phyloP scores from a whole-genome alignment of 2,797 vertebrate genomes.

The Leucoraja ocellata region DNA sequence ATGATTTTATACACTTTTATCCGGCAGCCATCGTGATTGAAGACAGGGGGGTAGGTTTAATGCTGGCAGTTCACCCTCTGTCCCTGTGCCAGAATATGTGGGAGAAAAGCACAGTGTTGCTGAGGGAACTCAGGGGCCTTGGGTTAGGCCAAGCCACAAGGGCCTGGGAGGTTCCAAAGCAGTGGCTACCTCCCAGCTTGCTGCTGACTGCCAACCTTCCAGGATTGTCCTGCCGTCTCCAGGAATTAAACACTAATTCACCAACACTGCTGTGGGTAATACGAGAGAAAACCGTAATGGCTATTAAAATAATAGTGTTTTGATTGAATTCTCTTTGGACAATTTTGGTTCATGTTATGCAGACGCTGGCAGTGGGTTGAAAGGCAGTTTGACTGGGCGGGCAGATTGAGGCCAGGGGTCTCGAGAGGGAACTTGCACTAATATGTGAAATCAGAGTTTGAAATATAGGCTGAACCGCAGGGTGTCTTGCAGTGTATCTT shows the following conservation, averaged over 20 bases:
- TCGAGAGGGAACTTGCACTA: not conserved
- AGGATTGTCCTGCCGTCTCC: not conserved
- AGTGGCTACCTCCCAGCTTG: conserved; percentile 9
- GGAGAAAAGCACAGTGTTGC: not conserved
- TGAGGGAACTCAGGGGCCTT: not conserved
- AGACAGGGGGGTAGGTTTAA: not conserved
- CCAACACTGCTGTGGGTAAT: not conserved
- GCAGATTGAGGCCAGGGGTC: not conserved
- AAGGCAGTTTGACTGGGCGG: not conserved
- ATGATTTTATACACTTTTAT: too few species aligned
- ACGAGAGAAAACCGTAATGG: not conserved
- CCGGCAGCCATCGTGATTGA: not conserved
- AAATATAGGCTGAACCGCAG: not conserved
- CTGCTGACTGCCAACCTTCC: not conserved
- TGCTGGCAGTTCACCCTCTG: not conserved
- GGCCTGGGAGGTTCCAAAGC: not conserved
- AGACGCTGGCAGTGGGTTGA: not conserved
- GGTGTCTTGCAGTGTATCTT: not conserved
- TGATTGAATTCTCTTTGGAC: not conserved
- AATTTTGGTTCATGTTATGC: not conserved
- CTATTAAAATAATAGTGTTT: not conserved
- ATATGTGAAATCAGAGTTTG: not conserved
- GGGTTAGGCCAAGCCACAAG: conserved; percentile 20
- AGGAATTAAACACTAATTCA: not conserved
- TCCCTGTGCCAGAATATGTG: not conserved